Percentiles rank a stretch among this genome's conserved stretches.
phyloP scores from a whole-genome alignment of 2,888 invertebrate genomes.

The Silvanus unidentatus region DNA sequence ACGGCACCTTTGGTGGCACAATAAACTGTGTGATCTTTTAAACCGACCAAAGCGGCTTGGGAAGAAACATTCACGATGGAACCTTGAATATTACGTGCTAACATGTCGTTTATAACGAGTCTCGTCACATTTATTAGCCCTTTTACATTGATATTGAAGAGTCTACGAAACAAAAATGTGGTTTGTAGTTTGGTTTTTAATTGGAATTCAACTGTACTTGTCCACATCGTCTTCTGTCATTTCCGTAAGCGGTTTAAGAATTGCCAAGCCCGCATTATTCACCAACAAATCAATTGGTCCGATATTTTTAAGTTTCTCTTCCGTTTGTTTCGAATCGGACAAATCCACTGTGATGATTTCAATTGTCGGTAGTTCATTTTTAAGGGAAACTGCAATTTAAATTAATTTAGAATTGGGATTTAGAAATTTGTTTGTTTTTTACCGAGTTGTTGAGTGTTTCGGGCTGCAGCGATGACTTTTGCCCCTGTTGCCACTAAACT shows the following conservation, averaged over 20 bases:
- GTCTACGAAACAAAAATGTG: conserved; percentile 46
- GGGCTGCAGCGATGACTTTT: conserved; percentile 71
- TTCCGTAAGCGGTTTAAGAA: conserved; percentile 57
- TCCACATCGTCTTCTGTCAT: conserved; percentile 61
- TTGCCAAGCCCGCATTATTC: conserved; percentile 80
- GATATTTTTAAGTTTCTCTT: conserved; percentile 52
- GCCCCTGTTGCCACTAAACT: conserved; percentile 65
- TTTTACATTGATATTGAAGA: conserved; percentile 76
- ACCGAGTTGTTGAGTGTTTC: conserved; percentile 57
- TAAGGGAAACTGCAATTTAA: conserved; percentile 27
- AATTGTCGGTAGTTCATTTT: conserved; percentile 50
- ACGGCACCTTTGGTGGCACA: conserved; percentile 84
- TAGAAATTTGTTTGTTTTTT: too few species aligned
- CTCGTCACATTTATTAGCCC: conserved; percentile 81
- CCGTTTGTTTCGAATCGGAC: conserved; percentile 68
- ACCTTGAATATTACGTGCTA: conserved; percentile 63
- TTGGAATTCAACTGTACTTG: too few species aligned
- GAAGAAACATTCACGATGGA: conserved; percentile 90
- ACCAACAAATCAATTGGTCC: conserved; percentile 76
- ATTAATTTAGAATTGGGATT: too few species aligned
- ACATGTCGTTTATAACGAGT: conserved; percentile 68
- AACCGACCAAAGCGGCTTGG: conserved; percentile 70
- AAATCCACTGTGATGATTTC: conserved; percentile 66
- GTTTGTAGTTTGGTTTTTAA: background rate
- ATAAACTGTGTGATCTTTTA: conserved; percentile 73